These are phyloP conservation scores for Hyperoplus immaculatus DNA, from an alignment of 2,797 vertebrate species.

Conservation along the genomic window DNA sequence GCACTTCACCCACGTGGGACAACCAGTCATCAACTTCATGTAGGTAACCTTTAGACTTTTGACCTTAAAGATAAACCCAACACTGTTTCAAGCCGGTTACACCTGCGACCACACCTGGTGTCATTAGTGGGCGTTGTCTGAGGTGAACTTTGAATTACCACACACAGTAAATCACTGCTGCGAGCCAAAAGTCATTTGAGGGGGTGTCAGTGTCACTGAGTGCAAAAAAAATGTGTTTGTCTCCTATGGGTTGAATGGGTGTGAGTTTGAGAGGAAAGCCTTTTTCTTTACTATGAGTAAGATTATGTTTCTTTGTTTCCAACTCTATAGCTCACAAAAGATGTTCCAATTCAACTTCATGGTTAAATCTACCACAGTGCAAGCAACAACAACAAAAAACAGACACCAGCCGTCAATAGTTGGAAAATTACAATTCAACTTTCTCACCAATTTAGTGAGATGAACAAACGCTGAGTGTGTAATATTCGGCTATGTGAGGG, in stretches of 20 bases:
- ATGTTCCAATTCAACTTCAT: background rate
- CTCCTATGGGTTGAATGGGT: background rate
- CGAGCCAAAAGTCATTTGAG: background rate
- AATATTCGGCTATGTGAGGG: background rate
- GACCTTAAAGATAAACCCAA: background rate
- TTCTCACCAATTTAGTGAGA: background rate
- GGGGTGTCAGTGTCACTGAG: background rate
- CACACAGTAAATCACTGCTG: background rate
- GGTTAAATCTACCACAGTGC: background rate
- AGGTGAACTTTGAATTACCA: background rate
- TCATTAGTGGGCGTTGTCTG: background rate
- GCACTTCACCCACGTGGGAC: slow-evolving; percentile 93
- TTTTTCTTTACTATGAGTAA: background rate
- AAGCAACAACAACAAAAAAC: background rate
- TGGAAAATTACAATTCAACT: too few species aligned
- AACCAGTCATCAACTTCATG: slow-evolving; percentile 96
- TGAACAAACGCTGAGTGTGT: background rate
- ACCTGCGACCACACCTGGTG: background rate
- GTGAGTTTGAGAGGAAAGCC: too few species aligned
- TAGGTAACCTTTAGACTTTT: slow-evolving; percentile 68
- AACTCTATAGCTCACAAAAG: background rate
- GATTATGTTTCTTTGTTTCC: background rate
- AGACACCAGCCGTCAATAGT: too few species aligned
- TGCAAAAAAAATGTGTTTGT: background rate
- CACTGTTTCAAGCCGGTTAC: background rate